Conservation (phyloP, 2,797 vertebrate species). For the Tenualosa ilisha region DNA sequence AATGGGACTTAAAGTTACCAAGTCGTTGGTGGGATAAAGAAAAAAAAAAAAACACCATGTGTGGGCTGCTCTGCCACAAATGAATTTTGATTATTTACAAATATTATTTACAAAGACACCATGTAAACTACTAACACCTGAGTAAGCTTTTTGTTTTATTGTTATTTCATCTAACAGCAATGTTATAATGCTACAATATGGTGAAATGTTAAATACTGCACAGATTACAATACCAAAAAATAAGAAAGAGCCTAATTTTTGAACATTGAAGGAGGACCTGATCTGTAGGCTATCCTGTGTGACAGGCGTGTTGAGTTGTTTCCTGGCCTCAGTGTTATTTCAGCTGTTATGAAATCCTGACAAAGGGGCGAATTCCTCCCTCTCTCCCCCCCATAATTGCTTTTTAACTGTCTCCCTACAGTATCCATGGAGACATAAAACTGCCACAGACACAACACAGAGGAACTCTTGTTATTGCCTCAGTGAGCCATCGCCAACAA, state of each 20-base stretch:
- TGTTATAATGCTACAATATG: background rate
- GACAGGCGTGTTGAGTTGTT: conserved; percentile 80
- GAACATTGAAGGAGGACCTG: conserved; percentile 29
- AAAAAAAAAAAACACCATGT: background rate
- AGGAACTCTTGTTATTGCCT: conserved; percentile 82
- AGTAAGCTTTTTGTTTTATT: background rate
- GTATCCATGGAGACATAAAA: conserved; percentile 83
- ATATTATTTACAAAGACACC: background rate
- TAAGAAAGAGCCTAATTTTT: conserved; percentile 35
- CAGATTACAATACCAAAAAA: background rate
- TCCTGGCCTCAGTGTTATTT: conserved; percentile 79
- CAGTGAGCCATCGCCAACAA: conserved; percentile 25
- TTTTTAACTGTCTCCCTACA: conserved; percentile 81
- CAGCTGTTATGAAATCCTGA: conserved; percentile 86
- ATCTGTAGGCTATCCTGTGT: conserved; percentile 55
- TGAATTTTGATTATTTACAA: background rate
- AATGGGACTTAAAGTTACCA: background rate
- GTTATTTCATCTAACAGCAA: background rate
- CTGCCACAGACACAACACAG: conserved; percentile 80
- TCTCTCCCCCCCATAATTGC: conserved; percentile 81
- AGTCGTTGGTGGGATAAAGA: background rate
- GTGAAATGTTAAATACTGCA: background rate
- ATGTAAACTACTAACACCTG: background rate
- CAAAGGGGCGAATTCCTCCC: conserved; percentile 80
- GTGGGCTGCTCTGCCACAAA: background rate